A percentile compares a stretch with the other conserved stretches of the same genome.
These are phyloP conservation scores for Agrotis segetum DNA, from an alignment of 2,888 invertebrate genomes.

Conservation along the genomic window DNA sequence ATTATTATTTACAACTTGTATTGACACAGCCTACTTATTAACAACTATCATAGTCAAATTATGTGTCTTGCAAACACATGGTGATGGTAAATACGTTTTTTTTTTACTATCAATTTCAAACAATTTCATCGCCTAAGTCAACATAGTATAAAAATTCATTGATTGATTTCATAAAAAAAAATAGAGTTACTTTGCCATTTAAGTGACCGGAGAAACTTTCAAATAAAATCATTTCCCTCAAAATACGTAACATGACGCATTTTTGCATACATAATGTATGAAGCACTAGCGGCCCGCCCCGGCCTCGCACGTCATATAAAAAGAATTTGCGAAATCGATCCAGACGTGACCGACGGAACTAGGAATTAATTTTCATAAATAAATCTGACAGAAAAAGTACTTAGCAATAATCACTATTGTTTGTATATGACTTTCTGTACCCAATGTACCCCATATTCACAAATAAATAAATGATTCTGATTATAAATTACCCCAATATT, in stretches of 20 bases:
- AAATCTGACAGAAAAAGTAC: no score
- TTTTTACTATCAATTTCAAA: background rate
- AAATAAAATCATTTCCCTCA: background rate
- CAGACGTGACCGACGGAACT: no score
- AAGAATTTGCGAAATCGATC: no score
- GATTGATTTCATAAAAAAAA: background rate
- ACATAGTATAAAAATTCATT: background rate
- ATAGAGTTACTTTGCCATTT: background rate
- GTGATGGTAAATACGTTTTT: background rate
- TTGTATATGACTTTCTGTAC: no score
- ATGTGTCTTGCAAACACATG: background rate
- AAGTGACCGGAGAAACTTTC: constrained; percentile 1
- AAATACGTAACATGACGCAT: background rate
- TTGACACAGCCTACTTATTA: constrained; percentile 14
- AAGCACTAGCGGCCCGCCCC: no score
- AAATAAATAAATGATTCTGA: no score
- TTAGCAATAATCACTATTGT: background rate
- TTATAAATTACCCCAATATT: constrained; percentile 4
- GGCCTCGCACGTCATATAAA: no score
- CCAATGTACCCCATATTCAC: no score
- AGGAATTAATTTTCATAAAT: no score
- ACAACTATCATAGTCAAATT: constrained; percentile 1
- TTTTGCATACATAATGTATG: background rate
- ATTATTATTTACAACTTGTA: constrained; percentile 20
- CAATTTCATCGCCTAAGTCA: background rate